Conservation (phyloP, 2,888 invertebrate genomes). For the Lypha dubia region DNA sequence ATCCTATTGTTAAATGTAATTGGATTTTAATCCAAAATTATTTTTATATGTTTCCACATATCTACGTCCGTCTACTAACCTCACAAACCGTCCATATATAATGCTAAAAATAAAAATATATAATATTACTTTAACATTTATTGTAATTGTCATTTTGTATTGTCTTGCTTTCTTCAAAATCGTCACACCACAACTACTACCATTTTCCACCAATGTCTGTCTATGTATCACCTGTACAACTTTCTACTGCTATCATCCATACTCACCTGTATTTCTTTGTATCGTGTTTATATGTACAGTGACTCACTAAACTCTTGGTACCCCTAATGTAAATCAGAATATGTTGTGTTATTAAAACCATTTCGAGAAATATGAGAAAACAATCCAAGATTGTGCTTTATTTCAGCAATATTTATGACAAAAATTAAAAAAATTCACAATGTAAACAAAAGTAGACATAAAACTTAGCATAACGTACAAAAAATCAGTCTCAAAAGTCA, state of each 20-base stretch:
- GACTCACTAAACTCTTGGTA: neutral
- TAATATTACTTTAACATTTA: constrained; percentile 5
- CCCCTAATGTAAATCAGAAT: too few relatives aligned
- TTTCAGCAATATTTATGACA: neutral
- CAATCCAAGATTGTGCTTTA: too few relatives aligned
- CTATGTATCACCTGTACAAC: constrained; percentile 36
- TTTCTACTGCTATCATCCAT: constrained; percentile 60
- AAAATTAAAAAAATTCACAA: neutral
- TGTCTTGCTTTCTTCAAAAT: constrained; percentile 58
- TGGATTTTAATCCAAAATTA: constrained; percentile 62
- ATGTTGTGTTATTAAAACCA: too few relatives aligned
- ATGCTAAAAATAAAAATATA: neutral
- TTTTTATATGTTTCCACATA: neutral
- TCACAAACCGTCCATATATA: neutral
- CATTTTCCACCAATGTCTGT: constrained; percentile 51
- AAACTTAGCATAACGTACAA: neutral
- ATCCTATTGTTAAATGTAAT: constrained; percentile 73
- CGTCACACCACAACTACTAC: constrained; percentile 57
- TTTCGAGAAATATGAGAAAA: too few relatives aligned
- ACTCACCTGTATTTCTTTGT: constrained; percentile 57
- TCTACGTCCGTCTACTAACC: neutral
- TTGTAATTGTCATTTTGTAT: constrained; percentile 53
- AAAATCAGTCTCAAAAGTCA: neutral
- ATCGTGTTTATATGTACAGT: constrained; percentile 3
- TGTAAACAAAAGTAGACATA: too few relatives aligned